These are phyloP conservation scores for Narcine bancroftii DNA, from an alignment of 2,113 vertebrate species.

Conservation along the genomic window DNA sequence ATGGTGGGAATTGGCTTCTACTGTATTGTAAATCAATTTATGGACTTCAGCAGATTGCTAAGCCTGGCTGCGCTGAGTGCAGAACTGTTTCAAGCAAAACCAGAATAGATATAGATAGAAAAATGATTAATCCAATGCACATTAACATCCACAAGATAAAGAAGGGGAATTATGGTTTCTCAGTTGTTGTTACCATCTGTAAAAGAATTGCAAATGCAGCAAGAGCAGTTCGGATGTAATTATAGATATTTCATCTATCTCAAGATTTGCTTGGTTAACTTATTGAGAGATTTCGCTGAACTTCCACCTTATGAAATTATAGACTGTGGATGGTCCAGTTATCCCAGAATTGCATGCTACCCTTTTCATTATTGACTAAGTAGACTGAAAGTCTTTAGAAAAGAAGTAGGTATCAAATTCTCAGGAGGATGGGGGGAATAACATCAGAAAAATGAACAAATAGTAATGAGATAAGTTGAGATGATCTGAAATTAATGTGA, in stretches of 20 bases:
- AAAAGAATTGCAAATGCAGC: no score
- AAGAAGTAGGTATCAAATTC: neutral
- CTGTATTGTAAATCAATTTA: no score
- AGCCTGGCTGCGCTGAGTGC: neutral
- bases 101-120: neutral
- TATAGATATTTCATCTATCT: neutral
- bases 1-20: no score
- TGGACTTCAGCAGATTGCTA: neutral
- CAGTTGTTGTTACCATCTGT: neutral
- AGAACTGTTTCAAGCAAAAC: neutral
- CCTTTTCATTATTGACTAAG: neutral
- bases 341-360: neutral
- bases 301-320: no score
- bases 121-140: neutral
- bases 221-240: neutral
- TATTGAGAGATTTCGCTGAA: neutral
- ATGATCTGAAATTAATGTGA: no score
- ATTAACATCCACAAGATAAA: neutral
- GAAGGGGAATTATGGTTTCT: neutral
- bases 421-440: no score
- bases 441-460: no score
- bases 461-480: no score
- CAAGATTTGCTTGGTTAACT: neutral
- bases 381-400: neutral
- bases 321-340: neutral